Conservation (phyloP, 2,797 vertebrate species). For the Synanceia verrucosa region DNA sequence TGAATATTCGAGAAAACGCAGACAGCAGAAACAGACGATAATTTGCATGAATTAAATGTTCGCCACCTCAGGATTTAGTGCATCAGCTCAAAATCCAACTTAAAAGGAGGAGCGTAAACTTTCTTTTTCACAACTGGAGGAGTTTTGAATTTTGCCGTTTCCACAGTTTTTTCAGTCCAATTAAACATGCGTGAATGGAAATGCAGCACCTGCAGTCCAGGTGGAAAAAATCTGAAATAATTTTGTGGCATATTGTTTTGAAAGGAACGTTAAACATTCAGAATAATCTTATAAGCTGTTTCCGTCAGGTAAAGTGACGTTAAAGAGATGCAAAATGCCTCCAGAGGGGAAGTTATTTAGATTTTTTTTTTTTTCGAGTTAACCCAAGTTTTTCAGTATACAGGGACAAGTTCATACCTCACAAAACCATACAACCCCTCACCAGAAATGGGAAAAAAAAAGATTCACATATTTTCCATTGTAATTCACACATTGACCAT, state of each 20-base stretch:
- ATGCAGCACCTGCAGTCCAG: background rate
- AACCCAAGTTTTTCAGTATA: constrained; percentile 45
- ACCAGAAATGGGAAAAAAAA: constrained; percentile 32
- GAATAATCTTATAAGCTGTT: background rate
- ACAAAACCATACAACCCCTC: constrained; percentile 57
- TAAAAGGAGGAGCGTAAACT: no score
- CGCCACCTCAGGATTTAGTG: no score
- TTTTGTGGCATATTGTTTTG: constrained; percentile 7
- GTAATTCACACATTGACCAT: constrained; percentile 49
- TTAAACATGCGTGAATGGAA: background rate
- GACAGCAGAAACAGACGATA: background rate
- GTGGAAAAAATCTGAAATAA: constrained; percentile 1
- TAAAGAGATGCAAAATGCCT: constrained; percentile 30
- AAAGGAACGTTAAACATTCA: constrained; percentile 10
- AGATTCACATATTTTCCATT: constrained; percentile 28
- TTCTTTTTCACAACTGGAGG: background rate
- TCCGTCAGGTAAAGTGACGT: constrained; percentile 31
- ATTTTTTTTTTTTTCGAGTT: no score
- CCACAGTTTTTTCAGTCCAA: background rate
- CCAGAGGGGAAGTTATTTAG: constrained; percentile 7
- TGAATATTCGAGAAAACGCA: background rate
- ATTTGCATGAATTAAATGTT: background rate
- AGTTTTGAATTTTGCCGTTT: background rate
- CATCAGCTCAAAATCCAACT: no score
- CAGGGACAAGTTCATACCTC: constrained; percentile 77